Evolutionary conservation across 1,140 invertebrate species (phyloP).

Genomic region (Gryon sp.): DNA sequence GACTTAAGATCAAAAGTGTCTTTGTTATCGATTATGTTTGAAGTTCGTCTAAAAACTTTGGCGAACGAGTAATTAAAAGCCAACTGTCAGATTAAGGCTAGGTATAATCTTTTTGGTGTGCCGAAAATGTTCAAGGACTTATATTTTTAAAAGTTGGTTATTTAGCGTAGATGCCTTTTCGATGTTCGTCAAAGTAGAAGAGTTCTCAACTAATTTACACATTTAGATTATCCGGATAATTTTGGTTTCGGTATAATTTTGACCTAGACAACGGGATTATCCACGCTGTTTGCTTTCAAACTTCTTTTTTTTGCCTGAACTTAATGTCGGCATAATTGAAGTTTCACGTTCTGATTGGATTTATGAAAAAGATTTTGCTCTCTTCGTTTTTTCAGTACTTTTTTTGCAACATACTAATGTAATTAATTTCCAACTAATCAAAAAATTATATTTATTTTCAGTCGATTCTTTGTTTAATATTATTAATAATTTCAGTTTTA

Average conservation of each 20-base stretch:
- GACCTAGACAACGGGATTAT: slow-evolving; percentile 44
- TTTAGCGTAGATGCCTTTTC: slow-evolving; percentile 48
- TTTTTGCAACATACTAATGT: too few relatives aligned
- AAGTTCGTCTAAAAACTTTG: slow-evolving; percentile 14
- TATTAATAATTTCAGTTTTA: too few relatives aligned
- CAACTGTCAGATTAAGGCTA: slow-evolving; percentile 49
- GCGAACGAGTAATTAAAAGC: slow-evolving; percentile 30
- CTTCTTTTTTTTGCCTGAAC: slow-evolving; percentile 35
- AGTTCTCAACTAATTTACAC: slow-evolving; percentile 54
- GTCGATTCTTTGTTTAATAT: too few relatives aligned
- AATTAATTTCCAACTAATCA: too few relatives aligned
- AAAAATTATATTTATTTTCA: too few relatives aligned
- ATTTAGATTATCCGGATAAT: slow-evolving; percentile 56
- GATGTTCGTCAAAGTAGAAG: slow-evolving; percentile 46
- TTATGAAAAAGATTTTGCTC: slow-evolving; percentile 23
- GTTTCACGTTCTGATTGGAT: slow-evolving; percentile 22
- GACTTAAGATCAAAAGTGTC: not conserved
- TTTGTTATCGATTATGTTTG: slow-evolving; percentile 1
- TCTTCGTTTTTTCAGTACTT: not conserved
- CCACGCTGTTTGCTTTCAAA: slow-evolving; percentile 17
- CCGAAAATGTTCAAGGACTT: slow-evolving; percentile 41
- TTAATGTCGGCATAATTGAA: slow-evolving; percentile 24
- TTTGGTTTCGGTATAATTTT: slow-evolving; percentile 29
- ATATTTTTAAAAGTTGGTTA: slow-evolving; percentile 36
- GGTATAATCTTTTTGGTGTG: slow-evolving; percentile 43